Base-by-base conservation (phyloP, 2,113 vertebrate genomes). In the Xenotilapia flavipinnis region DNA sequence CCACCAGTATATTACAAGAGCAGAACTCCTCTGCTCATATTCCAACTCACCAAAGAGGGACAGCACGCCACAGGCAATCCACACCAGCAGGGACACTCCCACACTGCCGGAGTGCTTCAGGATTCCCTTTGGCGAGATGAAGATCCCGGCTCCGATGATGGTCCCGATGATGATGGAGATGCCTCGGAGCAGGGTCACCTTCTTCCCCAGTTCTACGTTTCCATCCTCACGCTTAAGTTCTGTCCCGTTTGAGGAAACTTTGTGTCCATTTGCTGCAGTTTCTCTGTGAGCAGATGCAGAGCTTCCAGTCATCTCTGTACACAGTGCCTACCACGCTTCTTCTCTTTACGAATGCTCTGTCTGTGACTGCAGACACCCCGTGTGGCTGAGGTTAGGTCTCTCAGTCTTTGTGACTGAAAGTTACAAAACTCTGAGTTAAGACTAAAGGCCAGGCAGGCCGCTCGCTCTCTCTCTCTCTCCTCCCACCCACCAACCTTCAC, bases 111-210 rank as follows among this genome's bases (percentile, higher is more conserved):
- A 98, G 92, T 98, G 95, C 90, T 97, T 93, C 68, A 99, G 97
- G 91, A 99, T 98, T 51, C 98, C 98, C 95, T 98, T 99, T 2
- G 99, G 99, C 31, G 99, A 98, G 93, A 99, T 99, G 96, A 99
- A 99, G 95, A 99, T 99, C 49, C 99, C 99, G 0, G 98, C 98
- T 85, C 99, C 99, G 26, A 99, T 98, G 94, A 99, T 98, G 84
- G 97, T 99, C 40, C 99, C 99, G 7, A 97, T 97, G 90, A 99
- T 99, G 93, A 99, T 98, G 84, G 98, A 97, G 89, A 98, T 96
- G 2, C 99, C 99, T 65, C 97, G 95, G 73, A 99, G 94, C 55
- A 99, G 93, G 0, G 98, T 99, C 83, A 99, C 97, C 89, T 99
- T 99, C 96, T 97, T 98, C 94, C 97, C 97, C 91, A 99, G 95